A percentile compares a stretch with the other conserved stretches of the same genome.
Conservation (phyloP, 1,140 invertebrate species). For the Drosophila virilis region DNA sequence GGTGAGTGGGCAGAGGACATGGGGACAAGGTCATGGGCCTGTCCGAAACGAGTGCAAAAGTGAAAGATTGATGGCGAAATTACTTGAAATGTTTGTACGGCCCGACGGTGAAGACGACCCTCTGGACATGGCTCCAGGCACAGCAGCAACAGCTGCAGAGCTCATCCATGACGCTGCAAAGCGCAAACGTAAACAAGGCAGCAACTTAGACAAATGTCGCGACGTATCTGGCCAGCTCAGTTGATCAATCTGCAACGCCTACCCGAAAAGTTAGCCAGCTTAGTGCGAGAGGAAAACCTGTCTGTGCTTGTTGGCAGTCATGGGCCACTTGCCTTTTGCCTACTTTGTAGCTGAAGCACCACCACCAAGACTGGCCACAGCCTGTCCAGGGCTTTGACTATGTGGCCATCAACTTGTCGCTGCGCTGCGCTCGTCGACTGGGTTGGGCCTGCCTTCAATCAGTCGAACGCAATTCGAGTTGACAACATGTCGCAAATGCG, state of each 20-base stretch:
- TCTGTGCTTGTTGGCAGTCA: conserved; percentile 49
- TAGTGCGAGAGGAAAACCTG: conserved; percentile 58
- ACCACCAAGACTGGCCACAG: background rate
- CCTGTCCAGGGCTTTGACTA: conserved; percentile 36
- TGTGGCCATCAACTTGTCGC: conserved; percentile 71
- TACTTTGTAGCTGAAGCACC: conserved; percentile 55
- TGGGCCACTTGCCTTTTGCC: conserved; percentile 64
- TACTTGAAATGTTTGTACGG: conserved; percentile 74
- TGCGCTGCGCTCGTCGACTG: conserved; percentile 23
- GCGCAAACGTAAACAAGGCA: conserved; percentile 57
- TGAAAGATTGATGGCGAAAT: conserved; percentile 83
- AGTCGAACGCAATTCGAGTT: conserved; percentile 81
- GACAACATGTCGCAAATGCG: conserved; percentile 81
- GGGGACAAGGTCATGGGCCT: conserved; percentile 67
- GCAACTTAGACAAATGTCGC: conserved; percentile 72
- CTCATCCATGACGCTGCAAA: conserved; percentile 62
- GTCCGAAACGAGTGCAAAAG: conserved; percentile 81
- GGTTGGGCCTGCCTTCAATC: conserved; percentile 70
- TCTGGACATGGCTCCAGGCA: background rate
- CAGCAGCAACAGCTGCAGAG: background rate
- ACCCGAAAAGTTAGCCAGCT: conserved; percentile 57
- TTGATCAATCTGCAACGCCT: conserved; percentile 79
- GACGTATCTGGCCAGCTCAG: conserved; percentile 16
- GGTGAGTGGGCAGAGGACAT: conserved; percentile 75
- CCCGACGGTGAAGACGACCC: background rate